phyloP scores from a whole-genome alignment of 2,797 vertebrate genomes.

The Clarias platycephalus region DNA sequence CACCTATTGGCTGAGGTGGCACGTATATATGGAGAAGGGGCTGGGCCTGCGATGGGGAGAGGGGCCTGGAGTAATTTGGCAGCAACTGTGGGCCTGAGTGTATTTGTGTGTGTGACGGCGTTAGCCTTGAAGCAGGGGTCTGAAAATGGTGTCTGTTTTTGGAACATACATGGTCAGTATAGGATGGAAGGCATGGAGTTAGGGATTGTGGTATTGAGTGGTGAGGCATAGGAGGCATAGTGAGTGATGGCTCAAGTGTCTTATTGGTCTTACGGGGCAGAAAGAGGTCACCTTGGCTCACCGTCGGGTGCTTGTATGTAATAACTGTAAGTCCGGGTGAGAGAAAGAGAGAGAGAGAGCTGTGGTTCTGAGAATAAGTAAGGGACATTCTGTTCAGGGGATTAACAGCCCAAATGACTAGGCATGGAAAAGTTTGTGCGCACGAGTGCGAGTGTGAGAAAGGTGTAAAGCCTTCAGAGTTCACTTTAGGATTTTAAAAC shows the following conservation, averaged over 20 bases:
- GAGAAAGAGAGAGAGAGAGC: not conserved
- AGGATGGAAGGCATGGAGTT: slow-evolving; percentile 54
- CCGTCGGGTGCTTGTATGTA: slow-evolving; percentile 9
- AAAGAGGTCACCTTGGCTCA: slow-evolving; percentile 37
- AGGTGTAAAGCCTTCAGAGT: not conserved
- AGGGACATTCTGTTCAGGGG: slow-evolving; percentile 43
- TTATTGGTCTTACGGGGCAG: slow-evolving; percentile 42
- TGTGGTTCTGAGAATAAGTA: slow-evolving; percentile 36
- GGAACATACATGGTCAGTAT: slow-evolving; percentile 62
- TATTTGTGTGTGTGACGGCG: slow-evolving; percentile 54
- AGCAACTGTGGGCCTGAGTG: slow-evolving; percentile 67
- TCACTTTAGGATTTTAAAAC: not conserved
- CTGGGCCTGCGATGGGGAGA: slow-evolving; percentile 62
- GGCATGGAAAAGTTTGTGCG: slow-evolving; percentile 66
- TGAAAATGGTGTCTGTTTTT: slow-evolving; percentile 75
- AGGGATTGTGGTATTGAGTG: slow-evolving; percentile 39
- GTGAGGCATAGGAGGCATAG: slow-evolving; percentile 43
- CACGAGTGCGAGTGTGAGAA: not conserved
- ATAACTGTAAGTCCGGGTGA: slow-evolving; percentile 20
- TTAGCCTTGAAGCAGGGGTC: slow-evolving; percentile 62
- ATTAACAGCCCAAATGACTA: slow-evolving; percentile 56
- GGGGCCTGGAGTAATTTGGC: slow-evolving; percentile 60
- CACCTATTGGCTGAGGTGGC: slow-evolving; percentile 68
- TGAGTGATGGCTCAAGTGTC: slow-evolving; percentile 62
- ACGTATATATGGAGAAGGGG: slow-evolving; percentile 68